Evolutionary conservation across 1,140 invertebrate species (phyloP).

Genomic region (Papilio dardanus): DNA sequence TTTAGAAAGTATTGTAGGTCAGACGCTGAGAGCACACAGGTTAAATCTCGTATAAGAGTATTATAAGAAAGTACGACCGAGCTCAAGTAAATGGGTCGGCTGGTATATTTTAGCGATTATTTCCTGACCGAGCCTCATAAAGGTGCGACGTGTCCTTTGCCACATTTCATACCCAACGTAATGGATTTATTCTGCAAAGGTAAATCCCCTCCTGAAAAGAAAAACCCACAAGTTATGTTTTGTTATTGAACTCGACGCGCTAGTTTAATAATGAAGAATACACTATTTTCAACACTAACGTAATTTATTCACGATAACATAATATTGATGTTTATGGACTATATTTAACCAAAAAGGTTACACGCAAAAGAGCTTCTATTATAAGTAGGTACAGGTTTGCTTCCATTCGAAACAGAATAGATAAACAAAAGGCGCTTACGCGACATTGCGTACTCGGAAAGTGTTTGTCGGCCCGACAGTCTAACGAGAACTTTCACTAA

Average conservation of each 20-base stretch:
- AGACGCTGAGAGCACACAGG: not conserved
- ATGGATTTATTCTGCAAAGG: slow-evolving; percentile 14
- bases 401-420: too few relatives aligned
- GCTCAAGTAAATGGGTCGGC: slow-evolving; percentile 19
- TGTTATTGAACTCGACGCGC: not conserved
- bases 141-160: slow-evolving; percentile 19
- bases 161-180: slow-evolving; percentile 23
- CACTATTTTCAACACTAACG: not conserved
- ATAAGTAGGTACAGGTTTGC: too few relatives aligned
- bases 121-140: slow-evolving; percentile 19
- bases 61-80: slow-evolving; percentile 15
- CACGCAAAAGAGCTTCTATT: too few relatives aligned
- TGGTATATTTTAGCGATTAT: slow-evolving; percentile 26
- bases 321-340: too few relatives aligned
- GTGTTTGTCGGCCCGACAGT: not conserved
- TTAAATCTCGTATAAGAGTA: slow-evolving; percentile 7
- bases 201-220: not conserved
- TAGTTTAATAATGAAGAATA: not conserved
- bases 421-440: not conserved
- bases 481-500: not conserved
- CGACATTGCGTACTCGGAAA: not conserved
- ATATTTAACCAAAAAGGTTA: too few relatives aligned
- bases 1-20: not conserved
- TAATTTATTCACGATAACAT: not conserved
- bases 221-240: slow-evolving; percentile 17